Conservation (phyloP, 92 coral and sea anemone genomes). For the Heteractis magnifica region DNA sequence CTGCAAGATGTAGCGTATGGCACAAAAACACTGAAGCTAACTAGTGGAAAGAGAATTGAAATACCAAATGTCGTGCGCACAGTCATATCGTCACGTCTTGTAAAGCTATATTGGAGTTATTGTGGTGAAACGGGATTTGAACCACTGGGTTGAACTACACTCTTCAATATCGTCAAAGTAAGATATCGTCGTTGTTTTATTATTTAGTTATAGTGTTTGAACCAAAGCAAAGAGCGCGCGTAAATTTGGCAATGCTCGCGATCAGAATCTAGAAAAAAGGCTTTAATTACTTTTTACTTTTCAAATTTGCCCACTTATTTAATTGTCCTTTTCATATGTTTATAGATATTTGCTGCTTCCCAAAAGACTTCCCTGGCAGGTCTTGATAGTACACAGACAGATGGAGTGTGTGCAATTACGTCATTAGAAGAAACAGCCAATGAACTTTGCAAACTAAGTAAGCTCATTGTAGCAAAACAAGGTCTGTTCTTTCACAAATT, state of each 20-base stretch:
- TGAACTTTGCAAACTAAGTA: no score
- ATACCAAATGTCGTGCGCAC: slow-evolving; percentile 34
- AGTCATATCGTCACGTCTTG: slow-evolving; percentile 31
- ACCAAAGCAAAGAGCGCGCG: background rate
- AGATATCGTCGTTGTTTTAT: no score
- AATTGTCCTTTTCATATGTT: background rate
- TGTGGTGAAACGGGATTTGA: slow-evolving; percentile 24
- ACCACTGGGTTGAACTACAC: slow-evolving; percentile 23
- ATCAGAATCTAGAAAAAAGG: background rate
- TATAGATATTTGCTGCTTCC: slow-evolving; percentile 35
- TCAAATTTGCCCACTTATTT: background rate
- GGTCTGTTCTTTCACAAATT: no score
- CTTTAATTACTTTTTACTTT: background rate
- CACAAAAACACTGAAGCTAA: slow-evolving; percentile 20
- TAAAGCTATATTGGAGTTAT: slow-evolving; percentile 18
- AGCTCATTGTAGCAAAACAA: no score
- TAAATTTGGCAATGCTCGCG: background rate
- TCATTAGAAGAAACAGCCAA: slow-evolving; percentile 10
- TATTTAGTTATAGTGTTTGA: background rate
- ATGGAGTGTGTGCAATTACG: slow-evolving; percentile 33
- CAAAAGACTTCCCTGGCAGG: slow-evolving; percentile 28
- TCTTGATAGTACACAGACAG: slow-evolving; percentile 29
- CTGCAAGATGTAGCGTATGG: slow-evolving; percentile 35
- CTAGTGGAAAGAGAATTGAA: slow-evolving; percentile 29
- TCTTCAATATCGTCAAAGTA: slow-evolving; percentile 37